These are phyloP conservation scores for Brassicogethes aeneus DNA, from an alignment of 2,888 invertebrate species.

Conservation along the genomic window DNA sequence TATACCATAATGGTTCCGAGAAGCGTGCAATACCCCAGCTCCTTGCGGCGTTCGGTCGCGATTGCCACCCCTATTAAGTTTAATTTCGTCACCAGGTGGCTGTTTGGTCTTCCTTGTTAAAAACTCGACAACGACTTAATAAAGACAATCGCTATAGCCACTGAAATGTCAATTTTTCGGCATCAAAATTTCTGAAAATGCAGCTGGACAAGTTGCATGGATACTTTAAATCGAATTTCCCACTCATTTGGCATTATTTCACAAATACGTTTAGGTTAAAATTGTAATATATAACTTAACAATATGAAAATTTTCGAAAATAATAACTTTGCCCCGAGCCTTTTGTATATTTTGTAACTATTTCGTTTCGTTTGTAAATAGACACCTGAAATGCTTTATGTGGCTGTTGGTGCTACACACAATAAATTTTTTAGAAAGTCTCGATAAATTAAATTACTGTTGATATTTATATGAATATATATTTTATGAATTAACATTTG, in stretches of 20 bases:
- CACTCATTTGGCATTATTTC: slow-evolving; percentile 40
- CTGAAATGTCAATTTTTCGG: slow-evolving; percentile 35
- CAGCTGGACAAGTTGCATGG: slow-evolving; percentile 35
- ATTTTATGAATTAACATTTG: slow-evolving; percentile 3
- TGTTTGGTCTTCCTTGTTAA: slow-evolving; percentile 40
- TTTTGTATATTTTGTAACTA: slow-evolving; percentile 2
- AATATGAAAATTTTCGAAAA: slow-evolving; percentile 3
- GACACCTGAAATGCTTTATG: background rate
- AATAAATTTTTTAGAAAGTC: slow-evolving; percentile 3
- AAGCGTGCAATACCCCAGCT: slow-evolving; percentile 29
- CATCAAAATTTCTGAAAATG: slow-evolving; percentile 43
- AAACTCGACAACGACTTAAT: slow-evolving; percentile 38
- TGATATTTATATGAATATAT: slow-evolving; percentile 3
- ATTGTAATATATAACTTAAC: slow-evolving; percentile 27
- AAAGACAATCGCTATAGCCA: slow-evolving; percentile 33
- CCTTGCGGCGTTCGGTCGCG: slow-evolving; percentile 13
- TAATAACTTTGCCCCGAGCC: slow-evolving; percentile 2
- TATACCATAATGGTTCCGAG: slow-evolving; percentile 24
- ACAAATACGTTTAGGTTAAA: slow-evolving; percentile 39
- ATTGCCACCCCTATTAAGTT: slow-evolving; percentile 36
- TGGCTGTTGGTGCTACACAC: slow-evolving; percentile 3
- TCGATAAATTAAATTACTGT: slow-evolving; percentile 2
- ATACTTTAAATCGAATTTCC: slow-evolving; percentile 39
- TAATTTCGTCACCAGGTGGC: slow-evolving; percentile 40
- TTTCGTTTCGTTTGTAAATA: slow-evolving; percentile 1